These are phyloP conservation scores for Mayetiola destructor DNA, from an alignment of 2,888 invertebrate species.

Conservation along the genomic window DNA sequence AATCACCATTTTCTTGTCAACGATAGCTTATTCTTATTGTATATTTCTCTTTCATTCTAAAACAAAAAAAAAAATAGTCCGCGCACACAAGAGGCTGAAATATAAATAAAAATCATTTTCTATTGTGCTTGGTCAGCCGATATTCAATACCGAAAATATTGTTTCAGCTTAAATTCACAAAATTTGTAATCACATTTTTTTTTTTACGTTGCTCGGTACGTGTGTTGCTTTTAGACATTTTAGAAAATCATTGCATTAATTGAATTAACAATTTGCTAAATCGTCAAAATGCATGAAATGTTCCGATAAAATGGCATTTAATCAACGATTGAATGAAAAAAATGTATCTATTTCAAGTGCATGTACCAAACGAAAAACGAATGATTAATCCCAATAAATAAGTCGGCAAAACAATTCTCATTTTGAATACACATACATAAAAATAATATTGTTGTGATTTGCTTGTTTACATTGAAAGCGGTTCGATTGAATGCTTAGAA, in stretches of 20 bases:
- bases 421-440: background rate
- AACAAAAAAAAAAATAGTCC: too few relatives aligned
- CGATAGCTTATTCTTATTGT: too few relatives aligned
- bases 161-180: background rate
- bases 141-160: slow-evolving; percentile 2
- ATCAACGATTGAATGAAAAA: background rate
- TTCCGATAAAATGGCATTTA: background rate
- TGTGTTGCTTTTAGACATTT: too few relatives aligned
- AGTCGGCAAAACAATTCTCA: background rate
- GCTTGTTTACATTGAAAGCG: too few relatives aligned
- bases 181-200: background rate
- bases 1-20: too few relatives aligned
- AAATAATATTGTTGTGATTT: too few relatives aligned
- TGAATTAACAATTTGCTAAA: background rate
- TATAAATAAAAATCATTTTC: background rate
- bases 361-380: background rate
- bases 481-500: too few relatives aligned
- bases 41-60: too few relatives aligned
- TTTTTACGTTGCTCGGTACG: background rate
- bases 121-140: background rate
- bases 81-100: too few relatives aligned
- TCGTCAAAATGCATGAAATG: background rate
- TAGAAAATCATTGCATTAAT: too few relatives aligned
- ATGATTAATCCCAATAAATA: background rate
- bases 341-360: background rate